Percentiles rank a stretch among this genome's conserved stretches.
phyloP scores from a whole-genome alignment of 2,888 invertebrate species.

The Anarsia innoxiella region DNA sequence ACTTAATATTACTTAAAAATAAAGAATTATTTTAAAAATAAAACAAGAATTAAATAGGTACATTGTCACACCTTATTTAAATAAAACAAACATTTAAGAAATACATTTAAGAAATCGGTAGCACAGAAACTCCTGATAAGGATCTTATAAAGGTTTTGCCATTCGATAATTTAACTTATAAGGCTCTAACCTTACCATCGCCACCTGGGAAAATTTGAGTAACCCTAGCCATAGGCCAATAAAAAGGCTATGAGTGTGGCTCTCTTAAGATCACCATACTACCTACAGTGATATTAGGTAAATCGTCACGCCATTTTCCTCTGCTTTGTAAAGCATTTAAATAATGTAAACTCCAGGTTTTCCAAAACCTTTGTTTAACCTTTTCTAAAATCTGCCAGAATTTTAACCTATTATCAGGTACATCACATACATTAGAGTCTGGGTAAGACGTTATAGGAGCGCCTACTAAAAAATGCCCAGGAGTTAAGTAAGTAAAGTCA shows the following conservation, averaged over 20 bases:
- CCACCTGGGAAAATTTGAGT: slow-evolving; percentile 12
- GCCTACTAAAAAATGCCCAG: slow-evolving; percentile 32
- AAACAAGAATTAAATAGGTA: no score
- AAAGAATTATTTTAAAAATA: no score
- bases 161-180: not conserved
- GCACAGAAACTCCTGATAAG: no score
- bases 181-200: slow-evolving; percentile 12
- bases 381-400: slow-evolving; percentile 5
- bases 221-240: slow-evolving; percentile 15
- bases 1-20: no score
- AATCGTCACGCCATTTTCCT: slow-evolving; percentile 10
- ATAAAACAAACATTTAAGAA: no score
- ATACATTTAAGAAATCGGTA: no score
- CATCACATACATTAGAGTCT: not conserved
- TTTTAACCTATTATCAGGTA: slow-evolving; percentile 1
- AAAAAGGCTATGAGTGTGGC: slow-evolving; percentile 8
- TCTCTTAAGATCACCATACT: slow-evolving; percentile 13
- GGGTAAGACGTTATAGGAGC: slow-evolving; percentile 15
- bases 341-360: slow-evolving; percentile 12
- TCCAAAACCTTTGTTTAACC: slow-evolving; percentile 14
- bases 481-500: slow-evolving; percentile 25
- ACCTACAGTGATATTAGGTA: slow-evolving; percentile 13
- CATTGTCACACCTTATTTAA: no score
- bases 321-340: slow-evolving; percentile 11
- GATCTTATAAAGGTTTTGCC: no score